Evolutionary conservation across 2,797 vertebrate species (phyloP), one percentile per base, ranked within the genome.

Genomic region (Gymnodraco acuticeps): DNA sequence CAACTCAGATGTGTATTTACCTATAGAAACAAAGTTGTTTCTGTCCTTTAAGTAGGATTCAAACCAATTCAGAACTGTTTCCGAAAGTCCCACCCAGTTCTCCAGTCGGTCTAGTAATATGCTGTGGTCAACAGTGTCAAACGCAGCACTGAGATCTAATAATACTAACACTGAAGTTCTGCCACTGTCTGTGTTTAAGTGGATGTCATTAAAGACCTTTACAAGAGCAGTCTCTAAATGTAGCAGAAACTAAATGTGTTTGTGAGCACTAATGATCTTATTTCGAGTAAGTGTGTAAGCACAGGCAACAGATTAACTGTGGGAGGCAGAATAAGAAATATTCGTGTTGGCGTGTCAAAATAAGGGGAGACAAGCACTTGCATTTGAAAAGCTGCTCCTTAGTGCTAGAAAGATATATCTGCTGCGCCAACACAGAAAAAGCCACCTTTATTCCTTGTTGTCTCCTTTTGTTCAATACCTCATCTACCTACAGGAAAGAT

Each of bases 271-370:
- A 59, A 68, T 81, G 19, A 70, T 38, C 33, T 2, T 38, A 38
- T 38, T 38, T 38, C 33, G 73, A 78, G 62, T 74, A 47, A 64
- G 75, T 72, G 75, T 66, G 59, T 61, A 54, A 74, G 86, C 48
- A 80, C 50, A 71, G 62, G 68, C 62, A 80, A 75, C 89, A 92
- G 93, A 90, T 91, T 92, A 90, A 52, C 55, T 64, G 90, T 93
- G 80, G 88, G 92, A 90, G 90, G 86, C 65, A 19, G 78, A 78
- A 83, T 70, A 78, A 87, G 65, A 78, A 85, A 72, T 73, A 61
- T 76, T 77, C 82, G 74, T 81, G 75, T 78, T 61, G 69, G 43
- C 74, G 60, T 85, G 75, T 83, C 62, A 87, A 78, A 87, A 80
- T 67, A 75, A 81, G 59, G 42, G 70, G 50, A 79, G 63, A 75